Conservation (phyloP, 2,888 invertebrate genomes). For the Drosophila basisetae region DNA sequence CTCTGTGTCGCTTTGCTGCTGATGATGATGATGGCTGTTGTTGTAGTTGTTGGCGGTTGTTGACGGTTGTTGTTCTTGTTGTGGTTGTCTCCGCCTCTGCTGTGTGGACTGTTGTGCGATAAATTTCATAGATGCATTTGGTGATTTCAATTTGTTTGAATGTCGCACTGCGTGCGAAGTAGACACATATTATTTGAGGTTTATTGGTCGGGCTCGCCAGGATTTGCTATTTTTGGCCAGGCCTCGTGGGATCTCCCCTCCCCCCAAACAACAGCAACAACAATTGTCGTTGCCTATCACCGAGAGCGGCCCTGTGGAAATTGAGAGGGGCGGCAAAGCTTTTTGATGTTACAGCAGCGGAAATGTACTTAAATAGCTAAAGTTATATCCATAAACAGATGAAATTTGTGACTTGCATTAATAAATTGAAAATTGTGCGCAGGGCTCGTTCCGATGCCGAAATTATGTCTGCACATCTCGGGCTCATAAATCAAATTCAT, state of each 20-base stretch:
- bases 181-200: conserved; percentile 67
- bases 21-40: conserved; percentile 3
- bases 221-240: conserved; percentile 59
- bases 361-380: conserved; percentile 34
- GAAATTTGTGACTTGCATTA: conserved; percentile 42
- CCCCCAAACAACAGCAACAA: neutral
- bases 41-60: conserved; percentile 19
- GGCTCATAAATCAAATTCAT: conserved; percentile 47
- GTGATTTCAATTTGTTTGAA: conserved; percentile 77
- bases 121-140: conserved; percentile 76
- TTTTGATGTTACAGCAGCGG: conserved; percentile 63
- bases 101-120: conserved; percentile 49
- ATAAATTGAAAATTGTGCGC: conserved; percentile 37
- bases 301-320: neutral
- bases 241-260: conserved; percentile 54
- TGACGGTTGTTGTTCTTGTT: conserved; percentile 10
- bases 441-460: conserved; percentile 10
- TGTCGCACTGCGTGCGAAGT: conserved; percentile 53
- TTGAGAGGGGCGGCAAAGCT: conserved; percentile 43
- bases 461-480: conserved; percentile 3
- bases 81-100: conserved; percentile 9
- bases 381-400: conserved; percentile 27
- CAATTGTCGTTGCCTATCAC: conserved; percentile 67
- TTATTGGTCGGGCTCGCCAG: conserved; percentile 52
- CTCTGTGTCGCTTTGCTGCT: conserved; percentile 36